These are phyloP conservation scores for Meiosimyza decipiens DNA, from an alignment of 2,888 invertebrate species.

Conservation along the genomic window DNA sequence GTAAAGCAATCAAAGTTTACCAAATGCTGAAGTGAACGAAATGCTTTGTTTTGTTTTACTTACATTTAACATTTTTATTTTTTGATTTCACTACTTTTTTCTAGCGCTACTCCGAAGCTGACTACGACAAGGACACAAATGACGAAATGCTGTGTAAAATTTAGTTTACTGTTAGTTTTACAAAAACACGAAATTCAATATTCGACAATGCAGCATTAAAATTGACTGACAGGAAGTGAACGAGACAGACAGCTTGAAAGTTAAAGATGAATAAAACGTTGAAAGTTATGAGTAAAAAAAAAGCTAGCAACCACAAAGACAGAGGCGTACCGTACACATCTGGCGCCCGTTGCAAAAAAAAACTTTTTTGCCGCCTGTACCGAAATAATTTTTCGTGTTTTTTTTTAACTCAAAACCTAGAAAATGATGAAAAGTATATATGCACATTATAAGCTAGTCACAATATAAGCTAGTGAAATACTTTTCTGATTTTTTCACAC, in stretches of 20 bases:
- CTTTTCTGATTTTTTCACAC: too few relatives aligned
- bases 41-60: slow-evolving; percentile 20
- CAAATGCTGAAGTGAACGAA: slow-evolving; percentile 3
- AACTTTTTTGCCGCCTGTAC: too few relatives aligned
- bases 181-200: slow-evolving; percentile 40
- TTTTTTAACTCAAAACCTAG: too few relatives aligned
- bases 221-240: slow-evolving; percentile 2
- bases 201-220: slow-evolving; percentile 14
- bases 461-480: too few relatives aligned
- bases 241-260: too few relatives aligned
- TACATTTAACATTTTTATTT: neutral
- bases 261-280: neutral
- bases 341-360: too few relatives aligned
- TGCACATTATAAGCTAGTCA: too few relatives aligned
- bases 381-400: too few relatives aligned
- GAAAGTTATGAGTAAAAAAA: too few relatives aligned
- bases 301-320: too few relatives aligned
- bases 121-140: slow-evolving; percentile 2
- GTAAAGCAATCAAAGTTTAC: slow-evolving; percentile 14
- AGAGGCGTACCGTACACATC: too few relatives aligned
- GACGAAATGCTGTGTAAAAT: slow-evolving; percentile 49
- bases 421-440: too few relatives aligned
- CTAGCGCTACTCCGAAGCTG: neutral
- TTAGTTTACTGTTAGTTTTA: slow-evolving; percentile 52
- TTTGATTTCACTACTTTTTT: neutral